phyloP scores from a whole-genome alignment of 2,113 vertebrate genomes.

The Tupaia tana region DNA sequence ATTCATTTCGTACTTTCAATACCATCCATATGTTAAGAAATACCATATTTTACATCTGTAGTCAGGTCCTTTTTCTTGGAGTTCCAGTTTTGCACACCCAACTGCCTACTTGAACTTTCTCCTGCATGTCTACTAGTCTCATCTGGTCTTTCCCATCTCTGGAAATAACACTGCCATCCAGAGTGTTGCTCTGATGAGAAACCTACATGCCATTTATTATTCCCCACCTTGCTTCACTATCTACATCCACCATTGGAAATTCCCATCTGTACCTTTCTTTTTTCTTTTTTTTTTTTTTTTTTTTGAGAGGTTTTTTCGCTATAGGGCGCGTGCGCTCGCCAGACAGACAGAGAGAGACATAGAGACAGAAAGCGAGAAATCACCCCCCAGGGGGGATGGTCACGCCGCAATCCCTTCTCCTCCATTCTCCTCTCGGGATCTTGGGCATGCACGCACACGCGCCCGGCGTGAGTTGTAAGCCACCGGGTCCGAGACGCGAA shows the following conservation, averaged over 20 bases:
- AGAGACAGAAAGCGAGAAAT: too few species aligned
- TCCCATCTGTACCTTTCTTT: neutral
- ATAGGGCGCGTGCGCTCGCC: too few species aligned
- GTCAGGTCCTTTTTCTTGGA: neutral
- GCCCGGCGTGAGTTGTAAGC: too few species aligned
- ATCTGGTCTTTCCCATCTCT: neutral
- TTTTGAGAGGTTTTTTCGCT: too few species aligned
- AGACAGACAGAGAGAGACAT: too few species aligned
- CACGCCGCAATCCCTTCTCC: too few species aligned
- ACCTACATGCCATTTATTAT: neutral
- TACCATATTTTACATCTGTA: neutral
- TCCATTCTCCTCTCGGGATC: too few species aligned
- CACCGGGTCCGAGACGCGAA: too few species aligned
- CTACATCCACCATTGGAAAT: neutral
- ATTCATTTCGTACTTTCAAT: constrained; percentile 2
- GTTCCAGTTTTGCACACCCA: neutral
- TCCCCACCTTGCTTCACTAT: neutral
- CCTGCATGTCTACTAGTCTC: neutral
- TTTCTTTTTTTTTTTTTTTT: too few species aligned
- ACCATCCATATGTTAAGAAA: neutral
- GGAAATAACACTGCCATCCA: neutral
- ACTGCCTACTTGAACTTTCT: neutral
- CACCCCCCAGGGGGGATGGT: too few species aligned
- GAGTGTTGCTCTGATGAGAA: neutral
- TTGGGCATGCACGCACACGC: too few species aligned